Percentiles rank a stretch among this genome's conserved stretches.
phyloP scores from a whole-genome alignment of 2,113 vertebrate species.

The Probosciger aterrimus region DNA sequence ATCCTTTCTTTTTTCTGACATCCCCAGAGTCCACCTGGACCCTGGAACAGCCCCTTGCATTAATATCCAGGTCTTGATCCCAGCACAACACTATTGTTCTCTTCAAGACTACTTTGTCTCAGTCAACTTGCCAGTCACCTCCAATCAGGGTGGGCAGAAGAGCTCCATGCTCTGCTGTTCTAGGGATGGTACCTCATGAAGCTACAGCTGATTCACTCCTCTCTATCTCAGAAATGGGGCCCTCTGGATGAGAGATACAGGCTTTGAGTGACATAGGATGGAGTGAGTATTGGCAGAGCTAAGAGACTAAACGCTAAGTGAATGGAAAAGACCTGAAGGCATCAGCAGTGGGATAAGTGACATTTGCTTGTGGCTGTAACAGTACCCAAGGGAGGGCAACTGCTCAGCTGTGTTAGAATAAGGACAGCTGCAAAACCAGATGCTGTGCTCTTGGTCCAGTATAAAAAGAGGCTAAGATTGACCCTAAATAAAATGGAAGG shows the following conservation, averaged over 20 bases:
- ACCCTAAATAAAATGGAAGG: neutral
- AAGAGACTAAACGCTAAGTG: neutral
- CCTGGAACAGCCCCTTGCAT: neutral
- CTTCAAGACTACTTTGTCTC: neutral
- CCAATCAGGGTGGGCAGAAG: neutral
- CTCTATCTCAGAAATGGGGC: neutral
- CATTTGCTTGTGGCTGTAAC: neutral
- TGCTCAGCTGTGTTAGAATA: neutral
- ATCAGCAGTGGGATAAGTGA: neutral
- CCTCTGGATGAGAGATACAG: neutral
- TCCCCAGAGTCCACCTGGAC: neutral
- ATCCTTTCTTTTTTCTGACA: neutral
- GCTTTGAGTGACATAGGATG: neutral
- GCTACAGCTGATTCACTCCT: neutral
- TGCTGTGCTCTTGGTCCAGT: neutral
- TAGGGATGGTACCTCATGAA: neutral
- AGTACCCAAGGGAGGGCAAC: neutral
- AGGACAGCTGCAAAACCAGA: constrained; percentile 1
- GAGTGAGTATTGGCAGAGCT: neutral
- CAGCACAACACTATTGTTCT: neutral
- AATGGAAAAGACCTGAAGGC: neutral
- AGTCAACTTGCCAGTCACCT: neutral
- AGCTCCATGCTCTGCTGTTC: neutral
- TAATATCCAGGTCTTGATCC: neutral
- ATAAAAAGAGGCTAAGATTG: neutral